Conservation (phyloP, 2,113 vertebrate species). For the Rhagologus leucostigma region DNA sequence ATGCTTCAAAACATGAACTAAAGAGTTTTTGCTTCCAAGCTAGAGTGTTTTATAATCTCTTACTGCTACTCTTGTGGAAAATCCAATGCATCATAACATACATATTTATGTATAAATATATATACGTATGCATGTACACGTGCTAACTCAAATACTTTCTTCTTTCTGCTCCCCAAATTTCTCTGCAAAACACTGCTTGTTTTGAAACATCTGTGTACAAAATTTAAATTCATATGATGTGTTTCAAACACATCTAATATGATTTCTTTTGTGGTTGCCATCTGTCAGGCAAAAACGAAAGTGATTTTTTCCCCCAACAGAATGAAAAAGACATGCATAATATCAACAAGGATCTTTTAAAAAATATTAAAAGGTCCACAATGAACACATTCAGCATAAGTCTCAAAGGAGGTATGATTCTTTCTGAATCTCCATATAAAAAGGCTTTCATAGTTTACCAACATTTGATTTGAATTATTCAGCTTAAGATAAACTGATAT, state of each 20-base stretch:
- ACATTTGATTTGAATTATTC: conserved; percentile 56
- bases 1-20: neutral
- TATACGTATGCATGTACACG: rapidly evolving
- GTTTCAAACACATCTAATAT: neutral
- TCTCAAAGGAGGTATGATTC: conserved; percentile 1
- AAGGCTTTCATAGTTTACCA: conserved; percentile 44
- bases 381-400: neutral
- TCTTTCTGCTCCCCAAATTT: neutral
- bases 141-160: neutral
- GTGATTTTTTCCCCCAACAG: neutral
- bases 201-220: neutral
- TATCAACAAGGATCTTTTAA: neutral
- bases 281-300: neutral
- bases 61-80: neutral
- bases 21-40: neutral
- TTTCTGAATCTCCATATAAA: conserved; percentile 48
- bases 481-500: conserved; percentile 41
- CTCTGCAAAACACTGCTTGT: neutral
- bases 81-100: neutral
- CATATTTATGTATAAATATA: neutral
- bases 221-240: neutral
- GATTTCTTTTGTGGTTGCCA: neutral
- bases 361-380: neutral
- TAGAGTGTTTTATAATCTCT: neutral
- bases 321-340: neutral